Base-by-base conservation (phyloP, 1,140 invertebrate genomes). In the Brachionus koreanus region DNA sequence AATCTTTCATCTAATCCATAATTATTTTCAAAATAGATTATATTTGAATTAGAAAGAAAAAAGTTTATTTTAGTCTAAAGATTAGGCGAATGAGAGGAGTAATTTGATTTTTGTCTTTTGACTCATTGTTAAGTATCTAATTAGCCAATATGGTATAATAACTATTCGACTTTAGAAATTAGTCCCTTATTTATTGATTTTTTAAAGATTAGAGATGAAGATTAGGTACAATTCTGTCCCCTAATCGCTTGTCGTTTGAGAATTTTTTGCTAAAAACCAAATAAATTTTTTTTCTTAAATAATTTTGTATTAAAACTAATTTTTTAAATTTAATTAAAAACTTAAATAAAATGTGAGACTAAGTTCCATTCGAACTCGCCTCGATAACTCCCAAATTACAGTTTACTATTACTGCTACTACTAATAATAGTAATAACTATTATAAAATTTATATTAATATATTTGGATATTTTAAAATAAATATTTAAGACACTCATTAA, bases 1-100 rank as follows among this genome's bases (percentile, higher is more conserved):
- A 69, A 69, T 69, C 65, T 69, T 69, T 69, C 65, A 39, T 19
- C 37, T 69, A 69, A 69, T 69, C 65, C 65, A 39, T 69, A 69
- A 69, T 69, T 69, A 69, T 69, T 69, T 69, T 69, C 13, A 69
- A 69, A 69, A 69, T 69, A 69, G 65, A 69, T 69, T 69, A 69
- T 69, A 69, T 42, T 69, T 39, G 65, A 69, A 69, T 69, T 69
- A 69, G 9, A 69, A 16, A 37, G 16, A 33, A 69, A 69, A 69
- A 69, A 69, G 65, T 69, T 69, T 69, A 69, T 69, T 69, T 69
- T 39, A 9, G 65, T 69, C 65, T 39, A 39, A 69, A 23, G 65
- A 35, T 69, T 69, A 69, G 37, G 19, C 2, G 0, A 42, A 43
- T 29, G 65, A 9, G 65, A 69, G 37, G 23, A 69, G 65, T 39